These are phyloP conservation scores for Neelides sp. DNA, from an alignment of 1,140 invertebrate genomes.

Conservation along the genomic window DNA sequence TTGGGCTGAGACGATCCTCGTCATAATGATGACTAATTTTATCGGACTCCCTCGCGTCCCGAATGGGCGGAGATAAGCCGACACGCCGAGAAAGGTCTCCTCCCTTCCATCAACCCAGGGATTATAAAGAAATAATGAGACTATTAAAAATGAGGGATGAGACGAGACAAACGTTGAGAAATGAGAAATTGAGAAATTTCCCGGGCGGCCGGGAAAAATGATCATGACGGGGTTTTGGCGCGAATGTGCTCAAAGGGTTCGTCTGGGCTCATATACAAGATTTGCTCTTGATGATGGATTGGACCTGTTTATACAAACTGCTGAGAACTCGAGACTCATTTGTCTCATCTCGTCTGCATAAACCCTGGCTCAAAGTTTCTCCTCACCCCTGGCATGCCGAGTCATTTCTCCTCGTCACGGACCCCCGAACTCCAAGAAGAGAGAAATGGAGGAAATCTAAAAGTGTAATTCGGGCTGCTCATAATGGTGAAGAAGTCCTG, in stretches of 20 bases:
- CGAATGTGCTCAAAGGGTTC: constrained; percentile 6
- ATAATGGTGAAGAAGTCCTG: too few species aligned
- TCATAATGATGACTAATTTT: constrained; percentile 27
- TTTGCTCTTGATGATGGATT: constrained; percentile 29
- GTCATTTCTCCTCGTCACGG: too few species aligned
- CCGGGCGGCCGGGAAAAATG: constrained; percentile 14
- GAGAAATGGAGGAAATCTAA: too few species aligned
- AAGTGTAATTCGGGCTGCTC: too few species aligned
- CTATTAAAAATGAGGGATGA: constrained; percentile 9
- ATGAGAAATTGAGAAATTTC: background rate
- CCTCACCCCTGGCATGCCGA: too few species aligned
- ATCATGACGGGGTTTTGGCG: constrained; percentile 25
- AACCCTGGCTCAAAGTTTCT: too few species aligned
- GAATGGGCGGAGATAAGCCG: background rate
- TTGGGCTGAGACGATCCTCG: constrained; percentile 20
- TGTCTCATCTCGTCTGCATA: constrained; percentile 23
- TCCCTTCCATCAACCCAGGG: background rate
- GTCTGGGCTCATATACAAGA: constrained; percentile 17
- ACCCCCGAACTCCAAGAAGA: too few species aligned
- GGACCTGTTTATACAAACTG: constrained; percentile 29
- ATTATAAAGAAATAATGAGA: constrained; percentile 16
- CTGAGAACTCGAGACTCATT: constrained; percentile 29
- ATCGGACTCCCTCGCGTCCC: constrained; percentile 11
- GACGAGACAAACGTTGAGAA: background rate
- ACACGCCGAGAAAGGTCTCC: background rate